Evolutionary conservation across 1,140 invertebrate genomes (phyloP), one percentile per base, ranked within the genome.

Genomic region (Drosophila subobscura): DNA sequence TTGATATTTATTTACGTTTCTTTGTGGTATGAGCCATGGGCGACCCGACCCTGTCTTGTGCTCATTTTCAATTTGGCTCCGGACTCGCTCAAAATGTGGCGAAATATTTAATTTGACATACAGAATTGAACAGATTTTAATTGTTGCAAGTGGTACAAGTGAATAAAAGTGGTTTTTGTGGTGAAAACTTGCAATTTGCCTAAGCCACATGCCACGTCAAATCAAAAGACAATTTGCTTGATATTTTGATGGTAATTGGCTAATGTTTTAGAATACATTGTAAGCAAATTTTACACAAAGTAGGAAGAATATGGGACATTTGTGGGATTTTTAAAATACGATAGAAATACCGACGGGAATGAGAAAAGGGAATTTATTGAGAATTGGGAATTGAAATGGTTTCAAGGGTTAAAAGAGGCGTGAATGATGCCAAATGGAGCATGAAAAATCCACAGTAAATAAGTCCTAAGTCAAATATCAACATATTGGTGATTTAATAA

Each of bases 11-110:
- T 42, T 78, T 14, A 46, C 71, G 71, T 73, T 29, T 33, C 0
- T 37, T 12, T 12, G 33, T 4, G 1, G 33, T 4, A 12, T 12
- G 33, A 10, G 33, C 10, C 65, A 50, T 16, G 8, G 29, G 7
- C 2, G 29, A 37, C 47, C 16, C 56, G 45, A 68, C 49, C 54
- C 14, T 58, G 37, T 59, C 61, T 47, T 22, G 46, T 61, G 51
- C 64, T 66, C 49, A 7, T 64, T 68, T 81, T 79, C 60, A 80
- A 73, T 73, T 84, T 77, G 83, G 63, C 44, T 72, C 61, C 77
- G 79, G 70, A 54, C 76, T 72, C 72, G 57, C 73, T 57, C 42
- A 58, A 70, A 78, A 61, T 67, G 56, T 68, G 74, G 57, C 74
- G 47, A 81, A 63, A 54, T 50, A 52, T 68, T 61, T 52, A 68